phyloP scores from a whole-genome alignment of 2,797 vertebrate genomes.

The Sebastes vulpes region DNA sequence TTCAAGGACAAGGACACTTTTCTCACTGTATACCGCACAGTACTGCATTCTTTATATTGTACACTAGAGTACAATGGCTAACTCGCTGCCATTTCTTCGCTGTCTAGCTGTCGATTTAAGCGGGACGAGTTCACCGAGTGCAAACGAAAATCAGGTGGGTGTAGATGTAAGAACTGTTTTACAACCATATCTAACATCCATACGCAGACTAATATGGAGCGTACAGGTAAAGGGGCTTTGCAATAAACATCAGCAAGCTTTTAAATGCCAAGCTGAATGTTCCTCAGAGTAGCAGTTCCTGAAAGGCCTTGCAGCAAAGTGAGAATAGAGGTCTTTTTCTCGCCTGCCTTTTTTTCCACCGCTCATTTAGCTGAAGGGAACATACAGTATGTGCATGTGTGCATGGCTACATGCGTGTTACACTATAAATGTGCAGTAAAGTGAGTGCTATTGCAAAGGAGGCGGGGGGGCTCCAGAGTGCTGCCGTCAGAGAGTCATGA shows the following conservation, averaged over 20 bases:
- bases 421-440: conserved; percentile 17
- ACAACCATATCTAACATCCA: conserved; percentile 1
- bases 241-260: conserved; percentile 29
- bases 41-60: background rate
- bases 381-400: background rate
- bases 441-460: background rate
- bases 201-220: conserved; percentile 5
- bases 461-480: conserved; percentile 4
- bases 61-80: background rate
- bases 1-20: conserved; percentile 62
- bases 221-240: conserved; percentile 7
- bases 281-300: conserved; percentile 41
- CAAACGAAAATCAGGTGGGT: background rate
- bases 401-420: background rate
- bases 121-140: background rate
- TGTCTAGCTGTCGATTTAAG: background rate
- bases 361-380: conserved; percentile 53
- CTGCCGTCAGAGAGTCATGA: conserved; percentile 58
- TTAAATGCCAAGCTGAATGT: conserved; percentile 51
- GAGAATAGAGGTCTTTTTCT: conserved; percentile 28
- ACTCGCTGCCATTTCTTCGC: background rate
- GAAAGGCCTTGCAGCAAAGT: conserved; percentile 46
- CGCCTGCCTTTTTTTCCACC: background rate
- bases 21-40: background rate
- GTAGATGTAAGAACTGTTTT: background rate